Evolutionary conservation across 2,113 vertebrate genomes (phyloP).

Genomic region (Danionella cerebrum): DNA sequence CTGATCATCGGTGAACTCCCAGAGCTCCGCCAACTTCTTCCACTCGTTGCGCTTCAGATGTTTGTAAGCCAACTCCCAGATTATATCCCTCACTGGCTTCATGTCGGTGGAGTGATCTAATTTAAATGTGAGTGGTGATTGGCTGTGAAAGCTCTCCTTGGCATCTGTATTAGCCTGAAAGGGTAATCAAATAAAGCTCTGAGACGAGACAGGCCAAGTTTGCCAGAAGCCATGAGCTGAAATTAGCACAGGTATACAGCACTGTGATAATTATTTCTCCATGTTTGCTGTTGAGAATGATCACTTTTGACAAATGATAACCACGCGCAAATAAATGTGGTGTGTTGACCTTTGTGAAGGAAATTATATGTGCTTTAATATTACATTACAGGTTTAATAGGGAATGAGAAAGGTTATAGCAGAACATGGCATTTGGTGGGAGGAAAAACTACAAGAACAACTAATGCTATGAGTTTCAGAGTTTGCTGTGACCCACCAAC

Average conservation of each 20-base stretch:
- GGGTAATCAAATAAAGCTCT: constrained; percentile 56
- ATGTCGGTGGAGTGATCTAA: constrained; percentile 77
- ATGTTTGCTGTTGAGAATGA: background rate
- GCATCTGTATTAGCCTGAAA: constrained; percentile 60
- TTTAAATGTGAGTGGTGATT: constrained; percentile 73
- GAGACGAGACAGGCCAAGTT: constrained; percentile 57
- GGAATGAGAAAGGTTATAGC: background rate
- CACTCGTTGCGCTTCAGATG: constrained; percentile 72
- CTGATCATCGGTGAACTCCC: constrained; percentile 75
- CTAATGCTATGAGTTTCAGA: background rate
- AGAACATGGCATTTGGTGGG: background rate
- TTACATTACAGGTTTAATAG: constrained; percentile 20
- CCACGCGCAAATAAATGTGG: constrained; percentile 5
- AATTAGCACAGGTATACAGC: constrained; percentile 13
- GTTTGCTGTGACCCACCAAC: constrained; percentile 60
- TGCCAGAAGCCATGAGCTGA: constrained; percentile 7
- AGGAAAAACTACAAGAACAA: background rate
- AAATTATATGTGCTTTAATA: constrained; percentile 5
- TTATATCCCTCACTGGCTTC: constrained; percentile 63
- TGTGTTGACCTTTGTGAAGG: constrained; percentile 28
- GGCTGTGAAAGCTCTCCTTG: constrained; percentile 45
- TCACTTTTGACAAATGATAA: constrained; percentile 8
- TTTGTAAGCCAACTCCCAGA: constrained; percentile 76
- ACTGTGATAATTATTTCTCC: background rate
- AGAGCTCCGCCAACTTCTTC: constrained; percentile 74